Evolutionary conservation across 2,888 invertebrate genomes (phyloP), one percentile per base, ranked within the genome.

Genomic region (Neoscelio sp.): DNA sequence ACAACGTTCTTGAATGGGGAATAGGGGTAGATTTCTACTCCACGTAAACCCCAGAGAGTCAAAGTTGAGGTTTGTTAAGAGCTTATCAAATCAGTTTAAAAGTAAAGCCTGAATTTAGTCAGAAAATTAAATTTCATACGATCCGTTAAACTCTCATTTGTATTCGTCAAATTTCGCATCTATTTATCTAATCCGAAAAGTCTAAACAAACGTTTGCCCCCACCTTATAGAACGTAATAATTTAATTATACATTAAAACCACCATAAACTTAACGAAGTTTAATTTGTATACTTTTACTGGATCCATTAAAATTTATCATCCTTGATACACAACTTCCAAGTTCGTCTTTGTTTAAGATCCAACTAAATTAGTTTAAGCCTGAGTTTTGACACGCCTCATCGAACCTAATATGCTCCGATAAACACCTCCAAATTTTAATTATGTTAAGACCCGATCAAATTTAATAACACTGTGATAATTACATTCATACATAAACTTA

Each of bases 61-160:
- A 52, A 52, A 26, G 30, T 33, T 52, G 3, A 48, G 28, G 7
- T 18, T 18, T 17, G 18, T 33, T 52, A 52, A 18, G 15, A 33
- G 17, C 33, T 52, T 52, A 52, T 52, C 33, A 10, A 33, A 33
- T 3, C 50, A 33, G 50, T 33, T 52, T 52, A 13, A 52, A 52
- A 52, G 50, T 52, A 5, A 33, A 52, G 15, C 17, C 13, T 33
- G n/a, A 52, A 52, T 52, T 13, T 33, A 30, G 33, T 10, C 50
- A 26, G 50, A 33, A 30, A 33, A 30, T 52, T 30, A 15, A 33
- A 52, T 52, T 48, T 48, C 48, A 48, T 48, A 48, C 26, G 48
- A 52, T 52, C 50, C 50, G 33, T 52, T 52, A 52, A 52, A 52
- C 50, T 48, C 28, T 28, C 48, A 15, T 28, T n/a, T 28, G 15